Evolutionary conservation across 2,797 vertebrate genomes (phyloP), one percentile per base, ranked within the genome.

Genomic region (Erpetoichthys calabaricus): DNA sequence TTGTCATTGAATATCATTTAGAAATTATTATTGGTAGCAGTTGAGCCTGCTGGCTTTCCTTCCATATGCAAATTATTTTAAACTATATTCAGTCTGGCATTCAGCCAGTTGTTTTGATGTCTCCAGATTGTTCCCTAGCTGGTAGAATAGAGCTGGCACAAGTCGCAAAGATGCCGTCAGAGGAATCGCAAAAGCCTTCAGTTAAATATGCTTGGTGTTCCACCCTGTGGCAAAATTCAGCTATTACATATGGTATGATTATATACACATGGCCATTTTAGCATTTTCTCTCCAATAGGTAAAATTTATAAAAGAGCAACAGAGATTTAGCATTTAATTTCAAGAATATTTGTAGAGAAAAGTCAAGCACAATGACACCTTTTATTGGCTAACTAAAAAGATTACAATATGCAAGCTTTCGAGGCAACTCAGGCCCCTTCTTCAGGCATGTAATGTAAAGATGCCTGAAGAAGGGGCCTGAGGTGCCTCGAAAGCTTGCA

Each of bases 181-280:
- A 69, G 69, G 73, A 78, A 85, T 85, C 82, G 78, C 64, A 55
- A 67, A 74, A 69, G 59, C 76, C 64, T 80, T 88, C 80, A 67
- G 74, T 90, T 89, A 80, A 75, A 74, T 78, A 82, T 82, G 86
- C 77, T 68, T 83, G 75, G 82, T 89, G 70, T 90, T 86, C 91
- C 91, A 88, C 88, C 91, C 85, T 86, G 92, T 94, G 90, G 91
- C 86, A 81, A 78, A 80, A 76, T 76, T 67, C 76, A 68, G 84
- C 80, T 79, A 96, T 80, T 89, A 58, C 91, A 91, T 70, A 73
- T 73, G 77, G 74, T 58, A 62, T 58, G 5, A 60, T 47, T 45
- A 50, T 63, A 72, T 69, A 60, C 2, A 45, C 25, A 25, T 25
- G 25, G 25, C 25, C 25, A 25, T 25, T 25, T 25, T 25, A 25